Evolutionary conservation across 2,797 vertebrate species (phyloP).

Genomic region (Coluber constrictor): DNA sequence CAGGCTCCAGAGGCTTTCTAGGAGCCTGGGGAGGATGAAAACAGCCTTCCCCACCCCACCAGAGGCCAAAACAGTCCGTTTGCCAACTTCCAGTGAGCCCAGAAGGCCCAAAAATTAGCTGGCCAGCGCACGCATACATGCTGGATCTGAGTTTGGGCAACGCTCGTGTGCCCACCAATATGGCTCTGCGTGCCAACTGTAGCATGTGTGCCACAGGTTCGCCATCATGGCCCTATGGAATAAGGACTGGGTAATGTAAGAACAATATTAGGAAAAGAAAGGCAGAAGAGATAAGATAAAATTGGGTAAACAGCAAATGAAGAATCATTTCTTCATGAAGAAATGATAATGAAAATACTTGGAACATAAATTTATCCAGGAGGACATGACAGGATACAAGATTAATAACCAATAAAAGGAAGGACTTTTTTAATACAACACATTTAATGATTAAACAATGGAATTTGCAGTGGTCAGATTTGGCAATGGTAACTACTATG

Average conservation of each 20-base stretch:
- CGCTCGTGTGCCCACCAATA: too few species aligned
- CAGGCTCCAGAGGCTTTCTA: too few species aligned
- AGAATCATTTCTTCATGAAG: neutral
- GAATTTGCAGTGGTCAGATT: neutral
- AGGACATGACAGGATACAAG: neutral
- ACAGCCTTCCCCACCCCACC: too few species aligned
- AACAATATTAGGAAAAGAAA: neutral
- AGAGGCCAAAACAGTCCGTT: too few species aligned
- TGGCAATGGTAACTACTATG: neutral
- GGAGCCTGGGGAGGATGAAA: too few species aligned
- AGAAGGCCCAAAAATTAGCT: too few species aligned
- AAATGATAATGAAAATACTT: neutral
- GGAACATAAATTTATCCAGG: neutral
- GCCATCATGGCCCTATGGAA: too few species aligned
- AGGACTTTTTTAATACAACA: neutral
- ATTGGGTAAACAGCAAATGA: neutral
- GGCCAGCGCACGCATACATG: too few species aligned
- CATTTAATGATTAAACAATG: neutral
- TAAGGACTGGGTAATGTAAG: neutral
- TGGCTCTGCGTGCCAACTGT: too few species aligned
- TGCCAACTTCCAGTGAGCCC: too few species aligned
- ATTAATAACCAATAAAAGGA: neutral
- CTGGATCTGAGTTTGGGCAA: too few species aligned
- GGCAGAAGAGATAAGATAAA: neutral
- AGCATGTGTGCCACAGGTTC: too few species aligned